Evolutionary conservation across 2,113 vertebrate genomes (phyloP).

Genomic region (Balaeniceps rex): DNA sequence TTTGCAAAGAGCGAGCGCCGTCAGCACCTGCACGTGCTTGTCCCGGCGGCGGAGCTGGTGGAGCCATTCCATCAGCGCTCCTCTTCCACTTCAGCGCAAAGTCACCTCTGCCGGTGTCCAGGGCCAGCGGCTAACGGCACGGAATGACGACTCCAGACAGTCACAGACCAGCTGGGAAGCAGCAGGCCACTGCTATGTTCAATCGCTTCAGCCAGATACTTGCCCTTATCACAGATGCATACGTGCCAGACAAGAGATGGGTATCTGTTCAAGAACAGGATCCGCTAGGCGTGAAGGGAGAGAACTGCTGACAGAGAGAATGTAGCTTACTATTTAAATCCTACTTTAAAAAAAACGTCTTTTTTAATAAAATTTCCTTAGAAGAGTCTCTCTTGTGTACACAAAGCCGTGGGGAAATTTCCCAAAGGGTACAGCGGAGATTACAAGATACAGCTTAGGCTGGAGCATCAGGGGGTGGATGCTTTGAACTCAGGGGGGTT

Average conservation of each 20-base stretch:
- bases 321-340: neutral
- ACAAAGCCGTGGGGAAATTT: conserved; percentile 55
- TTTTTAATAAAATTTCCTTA: conserved; percentile 56
- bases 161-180: neutral
- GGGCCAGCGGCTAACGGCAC: neutral
- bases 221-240: neutral
- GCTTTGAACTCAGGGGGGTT: conserved; percentile 36
- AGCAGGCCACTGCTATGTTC: neutral
- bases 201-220: neutral
- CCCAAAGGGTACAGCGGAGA: conserved; percentile 35
- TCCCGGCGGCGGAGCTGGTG: neutral
- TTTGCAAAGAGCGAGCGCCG: neutral
- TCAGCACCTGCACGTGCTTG: accelerated
- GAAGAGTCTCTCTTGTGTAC: conserved; percentile 50
- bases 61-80: accelerated
- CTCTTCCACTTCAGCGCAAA: accelerated
- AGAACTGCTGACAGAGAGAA: neutral
- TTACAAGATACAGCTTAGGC: conserved; percentile 48
- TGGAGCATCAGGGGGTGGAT: conserved; percentile 48
- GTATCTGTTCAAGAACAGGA: neutral
- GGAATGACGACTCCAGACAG: accelerated
- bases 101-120: neutral
- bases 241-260: neutral
- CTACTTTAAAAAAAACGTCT: neutral
- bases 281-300: neutral